phyloP scores from a whole-genome alignment of 2,888 invertebrate genomes.

The Podotricha telesiphe region DNA sequence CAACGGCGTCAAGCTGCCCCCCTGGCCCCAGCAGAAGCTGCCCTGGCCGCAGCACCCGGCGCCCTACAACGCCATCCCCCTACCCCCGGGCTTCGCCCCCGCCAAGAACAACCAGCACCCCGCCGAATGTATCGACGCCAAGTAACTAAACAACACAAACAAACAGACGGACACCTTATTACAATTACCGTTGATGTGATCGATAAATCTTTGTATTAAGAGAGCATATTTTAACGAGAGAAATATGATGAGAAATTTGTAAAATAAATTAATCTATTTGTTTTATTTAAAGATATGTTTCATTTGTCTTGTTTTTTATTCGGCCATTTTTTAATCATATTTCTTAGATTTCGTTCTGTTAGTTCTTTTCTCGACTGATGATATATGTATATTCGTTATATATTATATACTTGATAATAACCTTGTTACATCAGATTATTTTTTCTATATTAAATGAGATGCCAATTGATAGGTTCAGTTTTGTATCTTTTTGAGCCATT shows the following conservation, averaged over 20 bases:
- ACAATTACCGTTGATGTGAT: conserved; percentile 72
- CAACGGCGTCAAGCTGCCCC: conserved; percentile 45
- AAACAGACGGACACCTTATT: conserved; percentile 56
- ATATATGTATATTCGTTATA: conserved; percentile 71
- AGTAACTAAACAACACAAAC: conserved; percentile 59
- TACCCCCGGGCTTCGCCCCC: conserved; percentile 79
- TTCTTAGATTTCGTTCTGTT: conserved; percentile 61
- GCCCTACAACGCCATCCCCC: conserved; percentile 62
- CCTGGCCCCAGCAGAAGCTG: conserved; percentile 50
- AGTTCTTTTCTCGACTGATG: conserved; percentile 54
- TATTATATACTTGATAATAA: conserved; percentile 70
- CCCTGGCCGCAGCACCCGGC: conserved; percentile 48
- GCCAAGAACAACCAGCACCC: conserved; percentile 67
- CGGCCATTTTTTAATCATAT: conserved; percentile 63
- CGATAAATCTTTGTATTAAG: conserved; percentile 83
- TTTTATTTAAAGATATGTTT: conserved; percentile 73
- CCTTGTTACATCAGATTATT: conserved; percentile 76
- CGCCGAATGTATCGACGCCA: conserved; percentile 81
- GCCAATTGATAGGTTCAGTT: conserved; percentile 72
- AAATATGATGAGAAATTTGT: conserved; percentile 84
- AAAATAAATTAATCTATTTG: conserved; percentile 83
- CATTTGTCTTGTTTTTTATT: conserved; percentile 57
- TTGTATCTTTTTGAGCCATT: conserved; percentile 77
- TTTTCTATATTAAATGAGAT: conserved; percentile 79
- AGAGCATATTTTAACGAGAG: conserved; percentile 83